These are phyloP conservation scores for Ptychobarbus kaznakovi DNA, from an alignment of 2,797 vertebrate genomes.

Conservation along the genomic window DNA sequence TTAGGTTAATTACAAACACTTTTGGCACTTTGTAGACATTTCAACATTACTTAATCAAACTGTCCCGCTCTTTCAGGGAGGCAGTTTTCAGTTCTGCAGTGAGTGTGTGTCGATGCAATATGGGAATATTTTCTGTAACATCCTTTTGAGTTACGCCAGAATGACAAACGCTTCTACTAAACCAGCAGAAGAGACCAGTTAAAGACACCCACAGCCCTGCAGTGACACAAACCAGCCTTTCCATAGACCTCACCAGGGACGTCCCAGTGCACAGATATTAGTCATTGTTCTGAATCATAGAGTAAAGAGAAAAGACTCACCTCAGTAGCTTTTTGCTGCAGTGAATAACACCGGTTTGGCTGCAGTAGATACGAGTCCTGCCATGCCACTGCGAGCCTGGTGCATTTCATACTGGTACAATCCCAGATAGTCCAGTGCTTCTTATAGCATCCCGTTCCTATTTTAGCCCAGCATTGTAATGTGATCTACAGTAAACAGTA, in stretches of 20 bases:
- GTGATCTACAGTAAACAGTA: slow-evolving; percentile 15
- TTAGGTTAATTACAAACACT: slow-evolving; percentile 4
- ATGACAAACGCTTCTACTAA: neutral
- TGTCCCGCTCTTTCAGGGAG: neutral
- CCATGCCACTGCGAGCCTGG: no score
- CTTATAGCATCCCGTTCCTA: neutral
- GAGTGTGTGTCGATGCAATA: neutral
- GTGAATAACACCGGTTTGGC: neutral
- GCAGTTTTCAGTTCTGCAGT: slow-evolving; percentile 1
- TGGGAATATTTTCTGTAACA: neutral
- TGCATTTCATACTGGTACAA: neutral
- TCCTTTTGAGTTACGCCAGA: neutral
- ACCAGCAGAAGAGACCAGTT: neutral
- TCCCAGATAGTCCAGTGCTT: neutral
- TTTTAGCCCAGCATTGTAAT: slow-evolving; percentile 43
- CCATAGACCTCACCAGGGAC: neutral
- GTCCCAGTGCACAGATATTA: neutral
- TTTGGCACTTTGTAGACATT: neutral
- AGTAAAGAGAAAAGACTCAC: neutral
- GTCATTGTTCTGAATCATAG: neutral
- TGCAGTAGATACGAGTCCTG: neutral
- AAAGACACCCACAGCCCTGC: neutral
- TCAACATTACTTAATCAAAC: neutral
- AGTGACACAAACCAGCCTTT: slow-evolving; percentile 31
- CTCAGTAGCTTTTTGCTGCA: neutral